A percentile compares a stretch with the other conserved stretches of the same genome.
Conservation (phyloP, 2,113 vertebrate species). For the Tinamus guttatus region DNA sequence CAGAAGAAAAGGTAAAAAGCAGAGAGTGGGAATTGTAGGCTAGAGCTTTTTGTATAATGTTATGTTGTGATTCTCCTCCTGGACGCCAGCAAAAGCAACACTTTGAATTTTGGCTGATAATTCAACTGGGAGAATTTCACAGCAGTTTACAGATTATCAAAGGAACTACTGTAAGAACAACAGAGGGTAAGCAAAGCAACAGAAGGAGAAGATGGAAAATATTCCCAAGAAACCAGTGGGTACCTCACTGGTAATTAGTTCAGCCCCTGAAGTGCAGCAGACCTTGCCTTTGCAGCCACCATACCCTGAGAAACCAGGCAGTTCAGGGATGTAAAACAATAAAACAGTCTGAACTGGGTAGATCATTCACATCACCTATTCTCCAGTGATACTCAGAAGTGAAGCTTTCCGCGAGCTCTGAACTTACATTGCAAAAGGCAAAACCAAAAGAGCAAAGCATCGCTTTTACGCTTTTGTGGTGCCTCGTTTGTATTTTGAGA, state of each 20-base stretch:
- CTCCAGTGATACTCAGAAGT: background rate
- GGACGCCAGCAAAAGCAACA: slow-evolving; percentile 25
- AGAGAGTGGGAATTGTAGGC: background rate
- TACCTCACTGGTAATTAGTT: background rate
- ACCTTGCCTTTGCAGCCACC: background rate
- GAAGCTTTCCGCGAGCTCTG: background rate
- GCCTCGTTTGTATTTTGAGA: background rate
- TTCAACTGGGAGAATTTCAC: slow-evolving; percentile 23
- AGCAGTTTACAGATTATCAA: slow-evolving; percentile 15
- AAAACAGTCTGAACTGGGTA: background rate
- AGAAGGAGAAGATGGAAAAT: background rate
- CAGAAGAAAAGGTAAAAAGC: background rate
- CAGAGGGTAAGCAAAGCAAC: background rate
- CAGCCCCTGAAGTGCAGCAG: background rate
- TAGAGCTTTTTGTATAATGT: background rate
- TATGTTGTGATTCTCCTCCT: slow-evolving; percentile 8
- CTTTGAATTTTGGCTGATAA: slow-evolving; percentile 30
- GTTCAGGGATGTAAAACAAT: background rate
- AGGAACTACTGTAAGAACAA: background rate
- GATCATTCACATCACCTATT: background rate
- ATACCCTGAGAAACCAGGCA: background rate
- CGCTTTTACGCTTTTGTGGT: background rate
- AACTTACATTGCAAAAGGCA: background rate
- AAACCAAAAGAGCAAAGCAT: background rate
- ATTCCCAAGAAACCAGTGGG: background rate